phyloP scores from a whole-genome alignment of 2,797 vertebrate genomes.

The Takifugu rubripes region DNA sequence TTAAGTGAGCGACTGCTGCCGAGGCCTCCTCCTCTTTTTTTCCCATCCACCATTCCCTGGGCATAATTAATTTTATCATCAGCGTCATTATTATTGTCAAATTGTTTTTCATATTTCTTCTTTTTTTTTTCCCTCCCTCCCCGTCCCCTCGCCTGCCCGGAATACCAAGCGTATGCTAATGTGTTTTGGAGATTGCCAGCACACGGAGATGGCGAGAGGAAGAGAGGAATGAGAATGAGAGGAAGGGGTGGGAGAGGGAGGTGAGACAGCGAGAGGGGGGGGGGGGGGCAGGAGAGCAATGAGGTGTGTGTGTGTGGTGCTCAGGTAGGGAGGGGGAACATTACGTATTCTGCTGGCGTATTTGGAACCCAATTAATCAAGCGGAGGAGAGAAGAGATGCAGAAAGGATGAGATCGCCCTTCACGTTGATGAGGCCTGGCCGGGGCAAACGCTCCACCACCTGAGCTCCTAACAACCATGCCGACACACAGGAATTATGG shows the following conservation, averaged over 20 bases:
- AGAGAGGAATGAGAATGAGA: conserved; percentile 75
- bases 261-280: conserved; percentile 44
- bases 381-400: conserved; percentile 92
- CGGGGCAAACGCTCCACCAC: conserved; percentile 96
- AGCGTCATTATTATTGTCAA: conserved; percentile 83
- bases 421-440: conserved; percentile 99
- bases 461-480: conserved; percentile 96
- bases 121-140: conserved; percentile 35
- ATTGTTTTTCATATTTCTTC: conserved; percentile 82
- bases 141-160: conserved; percentile 75
- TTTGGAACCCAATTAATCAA: conserved; percentile 99
- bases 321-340: conserved; percentile 60
- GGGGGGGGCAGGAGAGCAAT: conserved; percentile 58
- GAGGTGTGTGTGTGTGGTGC: conserved; percentile 17
- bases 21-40: conserved; percentile 59
- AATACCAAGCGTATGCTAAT: conserved; percentile 99
- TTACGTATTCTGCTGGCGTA: conserved; percentile 91
- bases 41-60: conserved; percentile 67
- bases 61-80: conserved; percentile 84
- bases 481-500: conserved; percentile 94
- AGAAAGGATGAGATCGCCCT: conserved; percentile 99
- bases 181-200: conserved; percentile 75
- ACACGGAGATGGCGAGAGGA: conserved; percentile 72
- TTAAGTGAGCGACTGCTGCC: conserved; percentile 85
- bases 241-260: conserved; percentile 71